Base-by-base conservation (phyloP, 1,140 invertebrate species). In the Lasioglossum baleicum region DNA sequence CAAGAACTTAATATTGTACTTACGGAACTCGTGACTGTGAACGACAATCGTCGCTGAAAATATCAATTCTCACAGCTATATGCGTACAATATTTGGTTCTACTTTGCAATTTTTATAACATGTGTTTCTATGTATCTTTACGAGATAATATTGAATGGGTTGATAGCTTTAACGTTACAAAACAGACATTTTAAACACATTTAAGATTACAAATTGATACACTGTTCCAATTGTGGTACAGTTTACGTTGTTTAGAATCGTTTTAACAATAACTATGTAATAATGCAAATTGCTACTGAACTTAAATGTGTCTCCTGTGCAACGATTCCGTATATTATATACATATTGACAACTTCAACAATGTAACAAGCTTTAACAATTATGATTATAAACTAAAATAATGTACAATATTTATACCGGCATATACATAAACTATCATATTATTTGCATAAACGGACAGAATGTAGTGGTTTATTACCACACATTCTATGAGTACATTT, bases 291-390 rank as follows among this genome's bases (percentile, higher is more conserved):
- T 15, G 42, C 48, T 17, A 64, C 64, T 65, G 64, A 53, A 56
- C 13, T 56, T 17, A 64, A 78, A 26, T 15, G 53, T 56, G 17
- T 56, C 7, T 65, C 22, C 60, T 63, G 61, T 79, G 69, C 40
- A 81, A 22, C 31, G 64, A 42, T 63, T 70, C 26, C 31, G 51
- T 81, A 65, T 76, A 77, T 80, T 81, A 81, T 81, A 69, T 81
- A 77, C 73, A 81, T 81, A 81, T 76, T 64, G 66, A 81, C 74
- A 81, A 22, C 51, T 76, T 69, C 56, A 76, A 64, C 71, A 68
- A 61, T 80, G 26, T 75, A 68, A 80, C 65, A 68, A 75, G 64
- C 66, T 40, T 58, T 75, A 80, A 80, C 56, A 64, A 20, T 8
- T 63, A 56, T 75, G 48, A 20, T 64, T 48, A 63, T 26, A 80